A percentile compares a stretch with the other conserved stretches of the same genome.
Conservation (phyloP, 1,140 invertebrate genomes). For the Heliconius himera region DNA sequence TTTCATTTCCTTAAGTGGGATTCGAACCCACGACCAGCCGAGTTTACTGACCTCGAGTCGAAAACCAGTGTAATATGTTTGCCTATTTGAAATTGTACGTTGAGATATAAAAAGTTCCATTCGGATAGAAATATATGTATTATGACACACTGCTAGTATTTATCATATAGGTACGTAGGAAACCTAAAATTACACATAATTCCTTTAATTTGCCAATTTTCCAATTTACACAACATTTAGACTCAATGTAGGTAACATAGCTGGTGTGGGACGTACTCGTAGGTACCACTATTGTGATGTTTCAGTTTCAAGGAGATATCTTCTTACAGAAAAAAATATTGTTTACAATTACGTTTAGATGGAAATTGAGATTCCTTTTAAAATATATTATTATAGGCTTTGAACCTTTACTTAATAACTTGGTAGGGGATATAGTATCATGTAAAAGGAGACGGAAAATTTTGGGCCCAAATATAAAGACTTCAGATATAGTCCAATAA, state of each 20-base stretch:
- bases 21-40: too few species aligned
- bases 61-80: background rate
- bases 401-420: too few species aligned
- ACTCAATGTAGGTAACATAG: slow-evolving; percentile 11
- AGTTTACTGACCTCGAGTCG: too few species aligned
- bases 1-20: too few species aligned
- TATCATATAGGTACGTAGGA: background rate
- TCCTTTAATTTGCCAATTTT: slow-evolving; percentile 18
- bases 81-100: background rate
- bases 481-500: too few species aligned
- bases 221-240: slow-evolving; percentile 29
- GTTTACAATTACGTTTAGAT: background rate
- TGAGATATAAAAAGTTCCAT: background rate
- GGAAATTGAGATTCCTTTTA: too few species aligned
- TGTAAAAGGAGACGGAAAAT: too few species aligned
- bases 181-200: background rate
- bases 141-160: background rate
- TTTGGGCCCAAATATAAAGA: too few species aligned
- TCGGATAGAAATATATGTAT: background rate
- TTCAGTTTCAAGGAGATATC: slow-evolving; percentile 1
- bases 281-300: background rate
- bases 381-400: too few species aligned
- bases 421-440: too few species aligned
- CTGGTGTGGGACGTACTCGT: too few species aligned
- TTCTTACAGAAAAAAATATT: background rate